These are phyloP conservation scores for Nomada flava DNA, from an alignment of 2,888 invertebrate genomes.

Conservation along the genomic window DNA sequence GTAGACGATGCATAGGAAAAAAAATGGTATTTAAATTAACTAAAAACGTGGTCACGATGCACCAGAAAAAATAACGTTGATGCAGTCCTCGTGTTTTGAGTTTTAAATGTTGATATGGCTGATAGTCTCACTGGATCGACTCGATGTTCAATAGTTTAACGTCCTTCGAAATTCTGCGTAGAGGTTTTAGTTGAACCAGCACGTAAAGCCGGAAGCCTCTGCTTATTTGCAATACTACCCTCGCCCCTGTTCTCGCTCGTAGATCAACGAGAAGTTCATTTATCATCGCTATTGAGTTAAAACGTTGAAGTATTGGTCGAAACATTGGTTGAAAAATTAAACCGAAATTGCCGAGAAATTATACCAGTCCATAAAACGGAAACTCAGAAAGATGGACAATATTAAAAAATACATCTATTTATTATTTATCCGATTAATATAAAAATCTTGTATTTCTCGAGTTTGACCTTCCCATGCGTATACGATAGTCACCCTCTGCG, in stretches of 20 bases:
- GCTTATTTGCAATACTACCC: constrained; percentile 31
- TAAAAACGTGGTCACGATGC: neutral
- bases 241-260: neutral
- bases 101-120: neutral
- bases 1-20: neutral
- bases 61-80: constrained; percentile 3
- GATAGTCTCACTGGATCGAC: constrained; percentile 3
- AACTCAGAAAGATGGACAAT: too few species aligned
- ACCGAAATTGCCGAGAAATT: too few species aligned
- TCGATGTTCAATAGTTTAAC: constrained; percentile 8
- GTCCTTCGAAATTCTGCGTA: constrained; percentile 22
- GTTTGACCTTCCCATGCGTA: too few species aligned
- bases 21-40: too few species aligned
- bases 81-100: neutral
- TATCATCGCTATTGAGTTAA: constrained; percentile 13
- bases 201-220: constrained; percentile 21
- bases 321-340: constrained; percentile 13
- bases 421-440: too few species aligned
- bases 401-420: too few species aligned
- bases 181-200: constrained; percentile 22
- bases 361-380: too few species aligned
- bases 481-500: neutral
- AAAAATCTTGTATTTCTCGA: too few species aligned
- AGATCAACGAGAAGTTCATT: constrained; percentile 16
- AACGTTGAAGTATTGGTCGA: constrained; percentile 15